phyloP scores from a whole-genome alignment of 2,888 invertebrate genomes.

The Drosophila infuscata region DNA sequence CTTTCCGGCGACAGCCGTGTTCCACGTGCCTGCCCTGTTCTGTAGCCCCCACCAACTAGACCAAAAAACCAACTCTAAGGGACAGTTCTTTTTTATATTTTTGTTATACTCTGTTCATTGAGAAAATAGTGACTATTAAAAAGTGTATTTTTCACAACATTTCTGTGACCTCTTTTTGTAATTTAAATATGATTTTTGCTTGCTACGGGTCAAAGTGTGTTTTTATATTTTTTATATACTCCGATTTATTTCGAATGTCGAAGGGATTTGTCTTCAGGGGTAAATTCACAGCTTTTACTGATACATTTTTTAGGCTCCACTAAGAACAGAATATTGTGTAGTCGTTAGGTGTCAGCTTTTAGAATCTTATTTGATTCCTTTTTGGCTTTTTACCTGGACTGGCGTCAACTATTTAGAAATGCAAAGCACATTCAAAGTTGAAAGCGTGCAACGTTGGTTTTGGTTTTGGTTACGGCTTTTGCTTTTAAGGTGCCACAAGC shows the following conservation, averaged over 20 bases:
- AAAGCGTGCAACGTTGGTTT: constrained; percentile 63
- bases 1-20: constrained; percentile 72
- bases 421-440: constrained; percentile 80
- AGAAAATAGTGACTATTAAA: background rate
- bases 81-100: background rate
- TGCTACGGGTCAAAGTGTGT: background rate
- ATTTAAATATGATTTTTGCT: background rate
- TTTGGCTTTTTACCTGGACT: constrained; percentile 43
- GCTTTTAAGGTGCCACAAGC: constrained; percentile 66
- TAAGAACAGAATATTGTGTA: background rate
- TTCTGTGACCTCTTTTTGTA: background rate
- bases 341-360: background rate
- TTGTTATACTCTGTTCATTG: background rate
- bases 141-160: too few relatives aligned
- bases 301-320: background rate
- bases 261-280: background rate
- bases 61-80: constrained; percentile 28
- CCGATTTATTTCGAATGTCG: background rate
- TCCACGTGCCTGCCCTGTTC: constrained; percentile 59
- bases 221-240: background rate
- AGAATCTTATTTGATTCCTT: background rate
- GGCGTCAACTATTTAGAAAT: constrained; percentile 77
- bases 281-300: background rate
- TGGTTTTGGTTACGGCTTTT: constrained; percentile 61
- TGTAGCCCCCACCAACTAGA: constrained; percentile 23